Conservation (phyloP, 2,888 invertebrate genomes). For the Pantelozetes paolii region DNA sequence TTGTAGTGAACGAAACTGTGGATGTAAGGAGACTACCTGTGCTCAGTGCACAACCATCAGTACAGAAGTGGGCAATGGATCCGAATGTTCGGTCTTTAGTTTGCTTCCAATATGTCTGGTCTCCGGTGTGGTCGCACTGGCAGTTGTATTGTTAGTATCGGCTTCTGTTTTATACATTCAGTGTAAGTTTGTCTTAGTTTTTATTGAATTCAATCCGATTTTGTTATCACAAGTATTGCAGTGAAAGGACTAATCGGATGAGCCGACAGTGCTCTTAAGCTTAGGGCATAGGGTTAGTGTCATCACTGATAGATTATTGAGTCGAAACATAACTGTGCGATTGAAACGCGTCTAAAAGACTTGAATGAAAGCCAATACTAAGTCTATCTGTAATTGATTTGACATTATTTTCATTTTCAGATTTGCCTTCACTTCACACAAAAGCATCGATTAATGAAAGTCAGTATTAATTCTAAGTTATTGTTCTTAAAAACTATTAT, state of each 20-base stretch:
- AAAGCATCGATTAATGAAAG: slow-evolving; percentile 25
- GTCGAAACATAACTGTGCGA: neutral
- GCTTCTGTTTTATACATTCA: slow-evolving; percentile 38
- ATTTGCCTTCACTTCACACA: slow-evolving; percentile 14
- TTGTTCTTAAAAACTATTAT: slow-evolving; percentile 22
- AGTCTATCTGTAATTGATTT: slow-evolving; percentile 4
- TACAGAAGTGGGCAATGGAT: neutral
- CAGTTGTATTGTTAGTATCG: slow-evolving; percentile 32
- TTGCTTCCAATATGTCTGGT: slow-evolving; percentile 35
- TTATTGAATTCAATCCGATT: neutral
- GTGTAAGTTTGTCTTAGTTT: slow-evolving; percentile 35
- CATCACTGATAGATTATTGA: slow-evolving; percentile 10
- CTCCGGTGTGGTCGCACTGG: slow-evolving; percentile 13
- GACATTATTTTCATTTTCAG: slow-evolving; percentile 3
- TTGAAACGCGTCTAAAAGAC: neutral
- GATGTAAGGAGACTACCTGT: neutral
- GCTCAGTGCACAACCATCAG: neutral
- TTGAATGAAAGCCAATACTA: slow-evolving; percentile 7
- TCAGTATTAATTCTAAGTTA: slow-evolving; percentile 30
- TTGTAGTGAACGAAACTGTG: neutral
- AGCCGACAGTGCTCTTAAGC: neutral
- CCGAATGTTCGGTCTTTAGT: slow-evolving; percentile 1
- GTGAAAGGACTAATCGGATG: slow-evolving; percentile 26
- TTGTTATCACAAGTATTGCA: slow-evolving; percentile 16
- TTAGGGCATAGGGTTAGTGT: slow-evolving; percentile 23